Percentiles rank a stretch among this genome's conserved stretches.
phyloP scores from a whole-genome alignment of 2,888 invertebrate genomes.

The Argyresthia goedartella region DNA sequence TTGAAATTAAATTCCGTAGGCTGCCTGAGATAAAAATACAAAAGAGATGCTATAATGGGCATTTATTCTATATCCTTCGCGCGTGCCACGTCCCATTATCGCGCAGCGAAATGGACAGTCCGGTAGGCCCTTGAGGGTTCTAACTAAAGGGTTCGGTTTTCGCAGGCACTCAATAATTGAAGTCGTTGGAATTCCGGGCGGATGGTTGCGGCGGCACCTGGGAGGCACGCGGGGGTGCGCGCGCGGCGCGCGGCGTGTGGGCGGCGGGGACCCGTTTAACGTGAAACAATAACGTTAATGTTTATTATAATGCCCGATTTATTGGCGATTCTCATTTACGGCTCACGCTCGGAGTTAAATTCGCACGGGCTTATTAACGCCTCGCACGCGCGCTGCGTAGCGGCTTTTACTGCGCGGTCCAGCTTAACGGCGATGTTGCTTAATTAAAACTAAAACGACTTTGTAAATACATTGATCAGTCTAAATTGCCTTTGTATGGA shows the following conservation, averaged over 20 bases:
- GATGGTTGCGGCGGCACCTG: constrained; percentile 59
- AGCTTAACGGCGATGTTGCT: constrained; percentile 46
- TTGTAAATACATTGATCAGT: constrained; percentile 45
- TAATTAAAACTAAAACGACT: constrained; percentile 64
- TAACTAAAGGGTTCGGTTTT: constrained; percentile 59
- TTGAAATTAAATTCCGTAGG: constrained; percentile 31
- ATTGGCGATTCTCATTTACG: constrained; percentile 62
- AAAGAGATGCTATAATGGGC: constrained; percentile 36
- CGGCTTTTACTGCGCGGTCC: constrained; percentile 48
- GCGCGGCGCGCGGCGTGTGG: constrained; percentile 14
- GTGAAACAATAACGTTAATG: constrained; percentile 63
- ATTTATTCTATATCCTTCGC: constrained; percentile 37
- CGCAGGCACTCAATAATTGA: constrained; percentile 66
- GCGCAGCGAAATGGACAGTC: constrained; percentile 56
- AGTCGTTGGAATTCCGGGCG: constrained; percentile 65
- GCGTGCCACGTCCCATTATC: constrained; percentile 49
- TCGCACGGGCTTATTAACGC: constrained; percentile 48
- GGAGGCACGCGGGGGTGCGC: constrained; percentile 17
- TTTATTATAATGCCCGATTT: constrained; percentile 67
- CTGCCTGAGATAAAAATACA: constrained; percentile 26
- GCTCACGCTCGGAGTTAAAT: constrained; percentile 41
- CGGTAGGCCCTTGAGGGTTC: constrained; percentile 52
- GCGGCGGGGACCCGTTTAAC: constrained; percentile 28
- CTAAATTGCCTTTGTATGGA: constrained; percentile 32
- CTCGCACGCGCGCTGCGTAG: constrained; percentile 31